phyloP scores from a whole-genome alignment of 1,140 invertebrate species.

The Lanistes nyassanus region DNA sequence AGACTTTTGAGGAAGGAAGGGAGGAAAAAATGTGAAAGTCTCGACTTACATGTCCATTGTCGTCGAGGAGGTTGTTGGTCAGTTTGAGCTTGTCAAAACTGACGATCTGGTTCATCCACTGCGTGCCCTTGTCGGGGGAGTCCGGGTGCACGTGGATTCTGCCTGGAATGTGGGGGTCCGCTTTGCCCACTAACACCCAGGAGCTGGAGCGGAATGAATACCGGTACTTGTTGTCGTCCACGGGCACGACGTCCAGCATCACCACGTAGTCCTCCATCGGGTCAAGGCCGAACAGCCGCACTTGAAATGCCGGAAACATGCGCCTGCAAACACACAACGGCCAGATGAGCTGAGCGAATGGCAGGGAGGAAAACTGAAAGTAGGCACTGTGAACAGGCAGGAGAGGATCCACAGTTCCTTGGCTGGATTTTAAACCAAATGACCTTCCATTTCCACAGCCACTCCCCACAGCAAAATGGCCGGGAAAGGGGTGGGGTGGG shows the following conservation, averaged over 20 bases:
- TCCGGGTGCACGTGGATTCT: constrained; percentile 97
- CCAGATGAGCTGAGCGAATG: background rate
- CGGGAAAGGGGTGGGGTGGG: too few species aligned
- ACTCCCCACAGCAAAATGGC: too few species aligned
- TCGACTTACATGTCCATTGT: constrained; percentile 94
- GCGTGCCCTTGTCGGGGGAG: constrained; percentile 91
- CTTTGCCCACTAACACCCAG: constrained; percentile 70
- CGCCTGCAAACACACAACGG: constrained; percentile 71
- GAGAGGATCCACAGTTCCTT: background rate
- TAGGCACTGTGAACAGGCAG: background rate
- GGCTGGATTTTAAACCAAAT: too few species aligned
- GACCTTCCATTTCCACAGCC: too few species aligned
- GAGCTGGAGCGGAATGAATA: constrained; percentile 84
- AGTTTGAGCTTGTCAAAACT: constrained; percentile 98
- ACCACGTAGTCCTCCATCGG: constrained; percentile 90
- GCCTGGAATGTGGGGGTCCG: constrained; percentile 83
- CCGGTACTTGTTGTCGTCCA: constrained; percentile 96
- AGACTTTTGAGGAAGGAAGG: too few species aligned
- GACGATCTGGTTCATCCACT: constrained; percentile 98
- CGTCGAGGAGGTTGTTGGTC: constrained; percentile 98
- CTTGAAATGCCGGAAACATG: constrained; percentile 97
- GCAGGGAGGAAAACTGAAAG: background rate
- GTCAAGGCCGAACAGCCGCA: constrained; percentile 86
- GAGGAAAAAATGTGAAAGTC: background rate
- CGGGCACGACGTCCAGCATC: constrained; percentile 97